Base-by-base conservation (phyloP, 2,888 invertebrate species). In the Cataglyphis albicans region DNA sequence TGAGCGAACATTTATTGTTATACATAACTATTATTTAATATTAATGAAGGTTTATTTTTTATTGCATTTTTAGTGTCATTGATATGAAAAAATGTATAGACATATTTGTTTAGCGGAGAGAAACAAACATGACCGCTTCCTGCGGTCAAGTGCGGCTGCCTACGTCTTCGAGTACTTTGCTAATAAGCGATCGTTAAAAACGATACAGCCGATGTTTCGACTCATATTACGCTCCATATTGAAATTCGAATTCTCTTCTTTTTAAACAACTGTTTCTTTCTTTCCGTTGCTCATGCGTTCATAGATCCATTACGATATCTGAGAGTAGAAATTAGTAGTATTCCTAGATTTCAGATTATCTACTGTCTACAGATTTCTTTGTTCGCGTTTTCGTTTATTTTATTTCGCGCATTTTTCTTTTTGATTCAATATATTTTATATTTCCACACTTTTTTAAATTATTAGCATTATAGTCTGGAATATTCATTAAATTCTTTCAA, bases 61-160 rank as follows among this genome's bases (percentile, higher is more conserved):
- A 29, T 44, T 32, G 65, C 29, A 1, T 9, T 29, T 29, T 29
- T 44, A 41, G 32, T 41, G 21, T 6, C 9, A 15, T 67, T 57
- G 18, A 29, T 9, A 67, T 67, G 0, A 15, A 21, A 35, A 78
- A 55, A 29, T 41, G 55, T 9, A 70, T 9, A 70, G 57, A 61
- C 80, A 81, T 87, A 83, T 87, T 89, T 87, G 83, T 75, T 44
- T 59, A 75, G 86, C 32, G 68, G 81, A 82, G 68, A 72, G 74
- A 86, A 84, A 89, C 76, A 83, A 87, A 84, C 81, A 75, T 76
- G 84, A 68, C 73, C 86, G 87, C 76, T 91, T 90, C 89, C 90
- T 91, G 87, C 85, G 91, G 91, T 93, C 92, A 93, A 93, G 93
- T 93, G 92, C 91, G 86, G 78, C 86, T 85, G 86, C 70, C 87